Evolutionary conservation across 2,888 invertebrate genomes (phyloP).

Genomic region (Hemicrepidius hirtus): DNA sequence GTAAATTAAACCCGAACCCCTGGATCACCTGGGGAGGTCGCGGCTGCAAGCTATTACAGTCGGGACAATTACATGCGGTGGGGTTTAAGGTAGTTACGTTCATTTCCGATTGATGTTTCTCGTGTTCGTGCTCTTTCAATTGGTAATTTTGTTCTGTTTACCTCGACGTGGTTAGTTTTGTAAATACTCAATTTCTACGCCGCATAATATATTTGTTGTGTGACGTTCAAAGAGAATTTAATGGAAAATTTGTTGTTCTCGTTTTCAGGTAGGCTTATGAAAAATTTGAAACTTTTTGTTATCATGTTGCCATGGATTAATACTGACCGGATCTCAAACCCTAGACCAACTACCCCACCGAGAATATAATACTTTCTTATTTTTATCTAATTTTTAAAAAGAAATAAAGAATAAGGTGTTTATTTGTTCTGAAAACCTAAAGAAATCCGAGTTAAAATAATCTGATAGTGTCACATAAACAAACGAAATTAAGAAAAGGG

Average conservation of each 20-base stretch:
- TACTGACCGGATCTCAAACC: no score
- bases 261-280: no score
- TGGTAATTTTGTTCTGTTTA: conserved; percentile 47
- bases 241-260: no score
- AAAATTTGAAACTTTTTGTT: no score
- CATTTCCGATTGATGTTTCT: conserved; percentile 54
- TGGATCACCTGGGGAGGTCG: conserved; percentile 68
- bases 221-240: no score
- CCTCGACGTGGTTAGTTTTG: conserved; percentile 43
- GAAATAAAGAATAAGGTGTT: no score
- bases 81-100: conserved; percentile 53
- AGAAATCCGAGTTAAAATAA: no score
- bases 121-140: conserved; percentile 50
- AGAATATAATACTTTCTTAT: no score
- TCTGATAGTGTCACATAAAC: not conserved
- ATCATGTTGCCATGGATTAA: no score
- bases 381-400: no score
- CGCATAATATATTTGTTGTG: not conserved
- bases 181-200: conserved; percentile 9
- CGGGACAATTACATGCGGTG: conserved; percentile 57
- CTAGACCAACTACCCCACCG: no score
- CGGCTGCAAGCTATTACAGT: conserved; percentile 56
- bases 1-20: conserved; percentile 62
- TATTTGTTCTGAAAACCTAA: no score
- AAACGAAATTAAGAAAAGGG: conserved; percentile 15